phyloP scores from a whole-genome alignment of 2,797 vertebrate species.

The Pseudocheirus occidentalis region DNA sequence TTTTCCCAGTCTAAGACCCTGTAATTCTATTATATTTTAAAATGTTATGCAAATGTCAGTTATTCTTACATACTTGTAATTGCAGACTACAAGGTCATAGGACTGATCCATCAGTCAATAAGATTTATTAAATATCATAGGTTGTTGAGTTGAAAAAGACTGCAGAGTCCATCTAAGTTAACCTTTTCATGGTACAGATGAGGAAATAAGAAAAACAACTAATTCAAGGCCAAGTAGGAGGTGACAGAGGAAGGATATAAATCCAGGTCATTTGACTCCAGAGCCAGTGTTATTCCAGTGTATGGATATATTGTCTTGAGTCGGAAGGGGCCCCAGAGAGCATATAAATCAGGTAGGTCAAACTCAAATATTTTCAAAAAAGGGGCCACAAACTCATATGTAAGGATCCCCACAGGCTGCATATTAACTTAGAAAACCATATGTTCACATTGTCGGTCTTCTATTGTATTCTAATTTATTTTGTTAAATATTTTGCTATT shows the following conservation, averaged over 20 bases:
- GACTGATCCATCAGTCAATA: background rate
- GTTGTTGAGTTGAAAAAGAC: background rate
- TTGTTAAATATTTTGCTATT: background rate
- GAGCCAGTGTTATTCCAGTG: background rate
- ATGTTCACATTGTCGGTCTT: background rate
- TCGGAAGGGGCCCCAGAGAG: background rate
- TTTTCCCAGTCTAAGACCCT: background rate
- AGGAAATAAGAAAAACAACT: background rate
- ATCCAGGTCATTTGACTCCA: background rate
- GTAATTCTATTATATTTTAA: background rate
- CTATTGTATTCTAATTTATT: background rate
- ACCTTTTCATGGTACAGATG: background rate
- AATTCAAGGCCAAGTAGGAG: background rate
- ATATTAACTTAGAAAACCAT: background rate
- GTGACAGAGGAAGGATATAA: background rate
- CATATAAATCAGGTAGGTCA: background rate
- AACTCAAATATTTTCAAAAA: background rate
- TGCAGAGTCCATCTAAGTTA: background rate
- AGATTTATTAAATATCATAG: background rate
- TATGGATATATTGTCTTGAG: background rate
- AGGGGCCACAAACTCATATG: background rate
- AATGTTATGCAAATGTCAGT: background rate
- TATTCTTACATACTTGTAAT: background rate
- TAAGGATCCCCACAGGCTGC: too few species aligned
- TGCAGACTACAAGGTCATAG: background rate